phyloP scores from a whole-genome alignment of 1,140 invertebrate genomes.

The Magallana angulata region DNA sequence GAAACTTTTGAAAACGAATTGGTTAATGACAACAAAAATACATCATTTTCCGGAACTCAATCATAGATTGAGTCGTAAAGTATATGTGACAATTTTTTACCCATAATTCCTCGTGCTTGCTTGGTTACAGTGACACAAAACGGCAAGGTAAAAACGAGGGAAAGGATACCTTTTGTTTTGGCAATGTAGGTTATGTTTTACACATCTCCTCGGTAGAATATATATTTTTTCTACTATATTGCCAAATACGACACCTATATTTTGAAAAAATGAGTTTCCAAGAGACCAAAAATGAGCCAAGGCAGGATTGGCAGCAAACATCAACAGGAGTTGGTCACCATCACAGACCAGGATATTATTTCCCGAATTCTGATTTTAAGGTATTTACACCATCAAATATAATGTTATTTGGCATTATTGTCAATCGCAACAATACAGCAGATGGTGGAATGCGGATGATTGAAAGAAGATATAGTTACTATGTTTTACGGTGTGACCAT shows the following conservation, averaged over 20 bases:
- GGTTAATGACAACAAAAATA: too few species aligned
- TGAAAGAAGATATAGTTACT: too few species aligned
- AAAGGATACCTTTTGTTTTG: background rate
- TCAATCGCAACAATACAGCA: too few species aligned
- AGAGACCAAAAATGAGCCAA: conserved; percentile 67
- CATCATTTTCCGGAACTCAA: background rate
- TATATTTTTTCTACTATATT: background rate
- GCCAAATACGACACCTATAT: background rate
- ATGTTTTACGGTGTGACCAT: too few species aligned
- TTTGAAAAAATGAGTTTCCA: conserved; percentile 62
- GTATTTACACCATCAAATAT: conserved; percentile 56
- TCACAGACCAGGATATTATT: conserved; percentile 78
- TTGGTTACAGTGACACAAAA: conserved; percentile 32
- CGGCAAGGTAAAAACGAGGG: background rate
- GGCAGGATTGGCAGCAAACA: conserved; percentile 76
- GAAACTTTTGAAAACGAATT: too few species aligned
- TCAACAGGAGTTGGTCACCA: conserved; percentile 79
- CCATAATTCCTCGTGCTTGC: conserved; percentile 3
- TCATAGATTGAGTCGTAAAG: background rate
- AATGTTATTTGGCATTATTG: too few species aligned
- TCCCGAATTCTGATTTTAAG: conserved; percentile 78
- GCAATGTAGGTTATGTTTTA: conserved; percentile 21
- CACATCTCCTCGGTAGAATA: background rate
- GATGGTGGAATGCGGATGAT: too few species aligned
- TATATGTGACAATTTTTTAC: background rate